Evolutionary conservation across 2,888 invertebrate species (phyloP), one percentile per base, ranked within the genome.

Genomic region (Salpingus planirostris): DNA sequence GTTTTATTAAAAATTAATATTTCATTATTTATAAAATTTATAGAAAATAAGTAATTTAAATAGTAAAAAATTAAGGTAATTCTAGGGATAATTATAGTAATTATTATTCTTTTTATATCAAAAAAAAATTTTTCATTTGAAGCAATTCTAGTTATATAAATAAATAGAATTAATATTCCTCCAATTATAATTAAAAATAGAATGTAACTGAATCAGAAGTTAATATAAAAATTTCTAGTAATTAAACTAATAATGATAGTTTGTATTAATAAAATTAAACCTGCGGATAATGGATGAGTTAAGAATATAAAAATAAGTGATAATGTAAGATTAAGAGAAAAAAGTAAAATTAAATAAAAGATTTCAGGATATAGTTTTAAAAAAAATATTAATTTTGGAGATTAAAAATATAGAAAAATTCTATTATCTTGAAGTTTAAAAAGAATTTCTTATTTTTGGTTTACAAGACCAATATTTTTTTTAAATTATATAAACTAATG

Each of bases 351-450:
- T 51, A 24, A 2, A 11, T n/a, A n/a, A n/a, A n/a, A n/a, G n/a
- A 61, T 56, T 31, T 57, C 72, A 76, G 69, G 67, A 68, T 68
- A 64, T 77, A 76, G 72, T 76, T 77, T n/a, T 23, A 23, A 23
- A 7, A 7, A 64, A 77, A 77, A 77, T 74, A 68, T 73, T 75
- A 76, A 74, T 76, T 76, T 77, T 76, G 74, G 74, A 70, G 69
- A 74, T 76, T 77, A 74, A 71, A 56, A 70, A 73, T 68, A 8
- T 69, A 66, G 67, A 63, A 23, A 23, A 23, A 3, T 52, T 50
- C 62, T 64, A 69, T 11, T 71, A 69, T 66, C 67, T 69, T 74
- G 71, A 71, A 68, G 68, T 69, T 74, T 72, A 70, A 68, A 72
- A 74, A 71, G 61, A 62, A 54, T 33, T 38, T 30, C 63, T 70